A percentile compares a stretch with the other conserved stretches of the same genome.
Conservation (phyloP, 2,113 vertebrate genomes). For the Onychorhynchus coronatus region DNA sequence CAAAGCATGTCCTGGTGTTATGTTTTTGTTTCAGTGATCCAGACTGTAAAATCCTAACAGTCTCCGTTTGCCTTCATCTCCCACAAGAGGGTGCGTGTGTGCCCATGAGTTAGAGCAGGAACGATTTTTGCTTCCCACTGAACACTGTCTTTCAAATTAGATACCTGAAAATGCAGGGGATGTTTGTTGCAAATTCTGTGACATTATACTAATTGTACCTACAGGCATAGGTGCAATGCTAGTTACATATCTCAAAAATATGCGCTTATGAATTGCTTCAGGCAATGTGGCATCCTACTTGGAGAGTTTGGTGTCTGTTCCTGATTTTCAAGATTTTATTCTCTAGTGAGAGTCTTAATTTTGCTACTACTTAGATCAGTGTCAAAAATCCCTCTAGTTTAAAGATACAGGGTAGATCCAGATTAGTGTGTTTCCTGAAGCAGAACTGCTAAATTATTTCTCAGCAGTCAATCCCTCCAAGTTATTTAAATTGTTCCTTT, state of each 20-base stretch:
- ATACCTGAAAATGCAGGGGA: neutral
- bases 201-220: neutral
- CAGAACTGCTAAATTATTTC: neutral
- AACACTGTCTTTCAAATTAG: neutral
- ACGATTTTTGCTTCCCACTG: neutral
- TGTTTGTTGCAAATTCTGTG: neutral
- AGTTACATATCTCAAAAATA: neutral
- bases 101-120: neutral
- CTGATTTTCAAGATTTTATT: neutral
- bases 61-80: neutral
- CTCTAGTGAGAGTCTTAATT: neutral
- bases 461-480: neutral
- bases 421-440: neutral
- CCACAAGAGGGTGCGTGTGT: constrained; percentile 32
- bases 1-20: neutral
- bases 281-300: neutral
- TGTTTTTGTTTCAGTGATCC: neutral
- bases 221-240: neutral
- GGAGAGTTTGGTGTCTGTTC: neutral
- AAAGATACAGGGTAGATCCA: neutral
- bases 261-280: neutral
- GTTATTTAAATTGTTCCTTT: neutral
- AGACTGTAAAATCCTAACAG: neutral
- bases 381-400: neutral
- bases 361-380: neutral